Evolutionary conservation across 2,888 invertebrate species (phyloP).

Genomic region (Lordiphosa andalusiaca): DNA sequence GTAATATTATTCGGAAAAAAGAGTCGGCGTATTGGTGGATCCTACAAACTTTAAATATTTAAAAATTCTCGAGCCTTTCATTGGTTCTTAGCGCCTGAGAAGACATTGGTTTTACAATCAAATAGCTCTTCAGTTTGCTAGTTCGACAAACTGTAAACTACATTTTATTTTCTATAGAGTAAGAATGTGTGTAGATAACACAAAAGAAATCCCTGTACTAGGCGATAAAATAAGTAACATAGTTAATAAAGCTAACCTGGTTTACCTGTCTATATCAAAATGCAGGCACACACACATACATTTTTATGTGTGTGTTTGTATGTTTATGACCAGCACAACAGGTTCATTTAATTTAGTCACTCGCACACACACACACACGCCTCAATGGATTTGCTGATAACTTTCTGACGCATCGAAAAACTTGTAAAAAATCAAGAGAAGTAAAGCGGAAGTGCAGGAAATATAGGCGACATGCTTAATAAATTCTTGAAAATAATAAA

Average conservation of each 20-base stretch:
- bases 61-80: too few species aligned
- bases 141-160: not conserved
- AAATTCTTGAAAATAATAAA: constrained; percentile 6
- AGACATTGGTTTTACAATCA: too few species aligned
- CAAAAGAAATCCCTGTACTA: constrained; percentile 24
- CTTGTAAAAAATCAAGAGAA: not conserved
- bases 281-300: not conserved
- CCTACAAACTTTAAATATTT: too few species aligned
- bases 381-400: constrained; percentile 50
- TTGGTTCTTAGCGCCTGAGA: not conserved
- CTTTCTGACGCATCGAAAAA: constrained; percentile 51
- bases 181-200: not conserved
- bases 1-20: too few species aligned
- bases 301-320: constrained; percentile 6
- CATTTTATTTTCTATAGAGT: not conserved
- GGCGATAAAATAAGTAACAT: constrained; percentile 19
- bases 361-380: constrained; percentile 18
- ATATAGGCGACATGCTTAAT: constrained; percentile 6
- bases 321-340: constrained; percentile 43
- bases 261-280: constrained; percentile 17
- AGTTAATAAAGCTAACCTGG: constrained; percentile 20
- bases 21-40: too few species aligned
- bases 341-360: constrained; percentile 67
- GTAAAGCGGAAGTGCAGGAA: constrained; percentile 22
- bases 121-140: too few species aligned